Percentiles rank a stretch among this genome's conserved stretches.
Evolutionary conservation across 2,797 vertebrate genomes (phyloP).

Genomic region (Bryconaethiops microstoma): DNA sequence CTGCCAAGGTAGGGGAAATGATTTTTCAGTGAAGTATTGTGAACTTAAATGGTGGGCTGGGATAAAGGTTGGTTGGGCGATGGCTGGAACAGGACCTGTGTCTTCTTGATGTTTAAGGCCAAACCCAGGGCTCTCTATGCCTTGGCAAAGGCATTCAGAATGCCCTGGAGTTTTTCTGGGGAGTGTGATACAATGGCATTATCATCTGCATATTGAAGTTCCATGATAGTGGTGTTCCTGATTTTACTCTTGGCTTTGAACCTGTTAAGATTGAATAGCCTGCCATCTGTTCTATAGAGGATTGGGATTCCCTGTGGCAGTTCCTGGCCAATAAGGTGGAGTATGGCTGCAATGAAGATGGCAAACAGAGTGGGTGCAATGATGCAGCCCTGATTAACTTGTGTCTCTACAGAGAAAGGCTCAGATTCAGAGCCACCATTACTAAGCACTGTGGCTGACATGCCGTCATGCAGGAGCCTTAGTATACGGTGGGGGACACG

Average conservation of each 20-base stretch:
- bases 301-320: conserved; percentile 20
- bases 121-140: too few relatives aligned
- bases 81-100: too few relatives aligned
- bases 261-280: not conserved
- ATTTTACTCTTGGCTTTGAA: not conserved
- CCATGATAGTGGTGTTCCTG: not conserved
- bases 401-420: conserved; percentile 9
- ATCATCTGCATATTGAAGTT: not conserved
- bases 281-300: conserved; percentile 11
- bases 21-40: too few relatives aligned
- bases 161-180: not conserved
- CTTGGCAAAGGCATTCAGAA: too few relatives aligned
- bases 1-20: too few relatives aligned
- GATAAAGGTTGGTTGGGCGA: too few relatives aligned
- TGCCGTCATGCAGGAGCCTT: conserved; percentile 5
- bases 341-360: not conserved
- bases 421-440: not conserved
- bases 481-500: too few relatives aligned
- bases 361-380: conserved; percentile 1
- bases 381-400: not conserved
- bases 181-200: conserved; percentile 1
- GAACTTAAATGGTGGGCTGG: too few relatives aligned
- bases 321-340: not conserved
- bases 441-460: not conserved
- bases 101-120: too few relatives aligned